Evolutionary conservation across 2,113 vertebrate genomes (phyloP).

Genomic region (Lamprotornis superbus): DNA sequence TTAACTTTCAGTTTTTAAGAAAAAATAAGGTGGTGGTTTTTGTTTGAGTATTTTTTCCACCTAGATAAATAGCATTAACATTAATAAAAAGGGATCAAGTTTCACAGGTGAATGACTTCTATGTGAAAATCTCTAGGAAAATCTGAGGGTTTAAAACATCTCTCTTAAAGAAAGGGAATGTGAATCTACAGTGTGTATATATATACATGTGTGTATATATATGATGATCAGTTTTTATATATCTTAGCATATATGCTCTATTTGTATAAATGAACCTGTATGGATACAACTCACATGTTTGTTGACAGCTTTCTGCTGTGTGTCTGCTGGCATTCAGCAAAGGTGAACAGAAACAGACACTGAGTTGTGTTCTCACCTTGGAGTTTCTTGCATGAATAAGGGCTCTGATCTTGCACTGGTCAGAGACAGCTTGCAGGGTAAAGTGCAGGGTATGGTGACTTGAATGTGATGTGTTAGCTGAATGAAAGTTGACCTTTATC

Average conservation of each 20-base stretch:
- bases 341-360: background rate
- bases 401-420: background rate
- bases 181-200: background rate
- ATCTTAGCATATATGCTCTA: fast-evolving
- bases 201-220: fast-evolving
- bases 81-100: background rate
- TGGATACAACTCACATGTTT: background rate
- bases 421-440: background rate
- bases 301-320: background rate
- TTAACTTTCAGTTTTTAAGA: background rate
- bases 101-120: background rate
- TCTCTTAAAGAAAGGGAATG: background rate
- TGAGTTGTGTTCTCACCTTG: background rate
- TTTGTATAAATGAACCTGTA: background rate
- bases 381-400: background rate
- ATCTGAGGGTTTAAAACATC: background rate
- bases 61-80: background rate
- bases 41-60: fast-evolving
- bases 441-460: background rate
- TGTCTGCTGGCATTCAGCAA: background rate
- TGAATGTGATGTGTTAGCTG: background rate
- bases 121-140: background rate
- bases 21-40: background rate
- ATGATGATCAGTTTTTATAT: background rate
- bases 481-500: background rate